phyloP scores from a whole-genome alignment of 2,113 vertebrate genomes.

The Sturnira hondurensis region DNA sequence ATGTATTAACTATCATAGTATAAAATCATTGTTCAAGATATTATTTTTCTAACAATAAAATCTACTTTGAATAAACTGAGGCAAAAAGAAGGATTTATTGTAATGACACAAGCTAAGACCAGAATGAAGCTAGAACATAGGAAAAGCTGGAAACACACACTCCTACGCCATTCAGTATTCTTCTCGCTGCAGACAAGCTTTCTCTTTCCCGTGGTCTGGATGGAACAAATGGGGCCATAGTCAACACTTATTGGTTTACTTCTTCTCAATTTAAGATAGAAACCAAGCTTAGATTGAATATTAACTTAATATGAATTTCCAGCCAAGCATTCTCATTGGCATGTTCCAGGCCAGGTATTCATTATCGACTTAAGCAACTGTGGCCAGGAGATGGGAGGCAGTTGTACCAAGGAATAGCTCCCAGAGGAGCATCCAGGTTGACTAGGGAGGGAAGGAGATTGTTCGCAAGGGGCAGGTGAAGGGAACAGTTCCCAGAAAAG shows the following conservation, averaged over 20 bases:
- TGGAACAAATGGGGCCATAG: background rate
- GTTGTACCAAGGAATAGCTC: accelerated
- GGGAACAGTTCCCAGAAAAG: background rate
- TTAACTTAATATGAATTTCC: background rate
- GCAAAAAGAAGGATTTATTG: background rate
- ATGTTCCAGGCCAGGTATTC: background rate
- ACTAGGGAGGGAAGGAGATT: background rate
- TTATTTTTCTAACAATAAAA: background rate
- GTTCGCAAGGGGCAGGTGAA: background rate
- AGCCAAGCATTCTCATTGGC: background rate
- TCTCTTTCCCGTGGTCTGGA: background rate
- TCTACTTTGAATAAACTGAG: background rate
- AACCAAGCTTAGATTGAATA: background rate
- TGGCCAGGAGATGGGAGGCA: background rate
- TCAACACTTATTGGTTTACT: background rate
- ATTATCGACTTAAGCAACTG: background rate
- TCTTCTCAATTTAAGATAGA: background rate
- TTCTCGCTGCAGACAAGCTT: background rate
- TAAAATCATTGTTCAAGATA: background rate
- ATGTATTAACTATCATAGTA: background rate
- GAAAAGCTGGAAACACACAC: background rate
- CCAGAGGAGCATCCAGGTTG: background rate
- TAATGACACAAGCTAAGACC: background rate
- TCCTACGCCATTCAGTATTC: background rate
- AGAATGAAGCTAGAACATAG: background rate